Conservation (phyloP, 1,140 invertebrate species). For the Melitaea cinxia region DNA sequence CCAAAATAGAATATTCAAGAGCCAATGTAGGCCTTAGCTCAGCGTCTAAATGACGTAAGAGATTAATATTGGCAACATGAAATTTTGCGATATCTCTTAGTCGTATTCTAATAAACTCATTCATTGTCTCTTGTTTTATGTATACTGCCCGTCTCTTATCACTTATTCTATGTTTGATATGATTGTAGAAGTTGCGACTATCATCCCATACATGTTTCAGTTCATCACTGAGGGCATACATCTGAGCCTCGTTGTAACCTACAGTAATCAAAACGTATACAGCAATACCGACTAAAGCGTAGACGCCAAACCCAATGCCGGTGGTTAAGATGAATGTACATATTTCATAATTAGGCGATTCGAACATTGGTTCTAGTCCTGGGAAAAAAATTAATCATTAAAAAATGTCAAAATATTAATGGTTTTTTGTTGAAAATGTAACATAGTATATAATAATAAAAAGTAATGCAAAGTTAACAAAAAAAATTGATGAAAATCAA, state of each 20-base stretch:
- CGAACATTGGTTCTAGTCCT: slow-evolving; percentile 38
- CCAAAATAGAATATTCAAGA: slow-evolving; percentile 43
- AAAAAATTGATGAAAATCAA: no score
- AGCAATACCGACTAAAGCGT: slow-evolving; percentile 34
- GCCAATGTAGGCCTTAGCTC: slow-evolving; percentile 39
- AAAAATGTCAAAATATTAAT: no score
- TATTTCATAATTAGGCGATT: slow-evolving; percentile 43
- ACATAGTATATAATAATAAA: no score
- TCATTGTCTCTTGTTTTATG: slow-evolving; percentile 31
- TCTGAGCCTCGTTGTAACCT: slow-evolving; percentile 51
- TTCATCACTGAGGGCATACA: slow-evolving; percentile 47
- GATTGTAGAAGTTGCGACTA: slow-evolving; percentile 23
- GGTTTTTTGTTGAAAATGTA: no score
- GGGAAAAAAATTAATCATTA: slow-evolving; percentile 22
- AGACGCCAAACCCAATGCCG: slow-evolving; percentile 28
- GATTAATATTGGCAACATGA: slow-evolving; percentile 43
- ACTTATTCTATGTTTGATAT: slow-evolving; percentile 2
- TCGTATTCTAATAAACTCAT: slow-evolving; percentile 40
- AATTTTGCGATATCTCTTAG: slow-evolving; percentile 41
- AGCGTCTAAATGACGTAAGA: slow-evolving; percentile 36
- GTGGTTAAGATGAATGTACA: slow-evolving; percentile 7
- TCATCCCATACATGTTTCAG: slow-evolving; percentile 43
- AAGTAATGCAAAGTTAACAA: no score
- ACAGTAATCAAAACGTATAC: slow-evolving; percentile 39
- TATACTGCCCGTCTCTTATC: slow-evolving; percentile 1